Evolutionary conservation across 1,140 invertebrate genomes (phyloP).

Genomic region (Eriocheir sinensis): DNA sequence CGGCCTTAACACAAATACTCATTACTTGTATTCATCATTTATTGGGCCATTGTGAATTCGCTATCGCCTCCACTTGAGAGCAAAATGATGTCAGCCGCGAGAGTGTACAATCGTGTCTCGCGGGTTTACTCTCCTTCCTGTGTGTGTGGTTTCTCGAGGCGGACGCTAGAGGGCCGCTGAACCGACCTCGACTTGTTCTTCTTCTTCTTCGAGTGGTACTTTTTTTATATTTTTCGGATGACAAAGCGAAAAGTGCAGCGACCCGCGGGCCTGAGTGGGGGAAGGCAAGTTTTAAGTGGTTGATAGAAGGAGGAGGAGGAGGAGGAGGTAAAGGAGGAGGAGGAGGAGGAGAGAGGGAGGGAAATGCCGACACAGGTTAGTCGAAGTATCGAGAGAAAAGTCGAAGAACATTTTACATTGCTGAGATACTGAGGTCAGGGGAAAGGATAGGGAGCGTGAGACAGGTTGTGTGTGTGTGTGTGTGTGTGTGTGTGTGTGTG

Average conservation of each 20-base stretch:
- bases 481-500: too few species aligned
- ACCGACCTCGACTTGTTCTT: neutral
- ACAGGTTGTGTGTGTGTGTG: too few species aligned
- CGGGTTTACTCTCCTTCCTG: neutral
- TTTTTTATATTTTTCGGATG: too few species aligned
- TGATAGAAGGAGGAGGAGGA: neutral
- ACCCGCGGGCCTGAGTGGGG: neutral
- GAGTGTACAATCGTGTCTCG: neutral
- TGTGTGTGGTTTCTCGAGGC: neutral
- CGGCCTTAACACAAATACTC: neutral
- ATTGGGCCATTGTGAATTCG: neutral
- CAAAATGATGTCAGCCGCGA: neutral
- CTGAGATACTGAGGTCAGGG: neutral
- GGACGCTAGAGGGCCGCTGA: neutral
- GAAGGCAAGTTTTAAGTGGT: neutral
- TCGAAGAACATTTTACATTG: too few species aligned
- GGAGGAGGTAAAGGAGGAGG: neutral
- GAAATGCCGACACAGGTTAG: neutral
- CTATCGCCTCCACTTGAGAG: neutral
- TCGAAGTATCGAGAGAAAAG: too few species aligned
- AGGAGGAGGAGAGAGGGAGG: too few species aligned
- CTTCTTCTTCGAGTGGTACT: neutral
- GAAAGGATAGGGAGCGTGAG: too few species aligned
- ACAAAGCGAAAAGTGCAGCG: neutral
- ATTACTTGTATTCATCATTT: slow-evolving; percentile 17